These are phyloP conservation scores for Bucorvus abyssinicus DNA, from an alignment of 2,797 vertebrate species.

Conservation along the genomic window DNA sequence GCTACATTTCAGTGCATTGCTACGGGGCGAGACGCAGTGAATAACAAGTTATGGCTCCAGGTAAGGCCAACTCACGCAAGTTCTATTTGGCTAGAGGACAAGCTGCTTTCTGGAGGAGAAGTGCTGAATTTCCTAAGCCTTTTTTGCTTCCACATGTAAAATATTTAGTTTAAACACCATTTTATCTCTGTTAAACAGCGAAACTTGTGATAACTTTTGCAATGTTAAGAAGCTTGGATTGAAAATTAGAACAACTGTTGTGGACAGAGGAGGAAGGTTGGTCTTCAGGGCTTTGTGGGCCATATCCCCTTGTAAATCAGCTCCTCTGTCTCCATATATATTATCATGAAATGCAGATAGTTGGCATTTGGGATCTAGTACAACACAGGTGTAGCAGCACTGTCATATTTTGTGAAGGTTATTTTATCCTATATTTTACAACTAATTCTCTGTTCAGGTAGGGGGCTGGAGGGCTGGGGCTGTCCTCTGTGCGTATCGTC, in stretches of 20 bases:
- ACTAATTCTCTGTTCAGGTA: not conserved
- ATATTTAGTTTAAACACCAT: not conserved
- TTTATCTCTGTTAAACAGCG: not conserved
- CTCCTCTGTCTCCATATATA: not conserved
- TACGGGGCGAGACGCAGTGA: slow-evolving; percentile 91
- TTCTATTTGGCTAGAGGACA: not conserved
- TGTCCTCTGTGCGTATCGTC: not conserved
- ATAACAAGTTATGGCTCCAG: slow-evolving; percentile 97
- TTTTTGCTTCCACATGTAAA: not conserved
- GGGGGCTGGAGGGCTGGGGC: not conserved
- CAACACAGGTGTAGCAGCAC: not conserved
- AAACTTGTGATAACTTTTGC: not conserved
- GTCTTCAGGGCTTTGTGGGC: not conserved
- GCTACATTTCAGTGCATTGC: slow-evolving; percentile 98
- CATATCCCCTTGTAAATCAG: not conserved
- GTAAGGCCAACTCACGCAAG: slow-evolving; percentile 74
- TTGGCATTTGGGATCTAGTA: not conserved
- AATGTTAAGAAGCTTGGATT: not conserved
- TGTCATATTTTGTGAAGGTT: not conserved
- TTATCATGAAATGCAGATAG: not conserved
- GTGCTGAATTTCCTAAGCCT: not conserved
- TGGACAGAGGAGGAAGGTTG: not conserved
- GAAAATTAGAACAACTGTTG: not conserved
- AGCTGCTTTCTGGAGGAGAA: not conserved
- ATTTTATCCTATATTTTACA: not conserved